phyloP scores from a whole-genome alignment of 2,113 vertebrate species.

The Indri indri region DNA sequence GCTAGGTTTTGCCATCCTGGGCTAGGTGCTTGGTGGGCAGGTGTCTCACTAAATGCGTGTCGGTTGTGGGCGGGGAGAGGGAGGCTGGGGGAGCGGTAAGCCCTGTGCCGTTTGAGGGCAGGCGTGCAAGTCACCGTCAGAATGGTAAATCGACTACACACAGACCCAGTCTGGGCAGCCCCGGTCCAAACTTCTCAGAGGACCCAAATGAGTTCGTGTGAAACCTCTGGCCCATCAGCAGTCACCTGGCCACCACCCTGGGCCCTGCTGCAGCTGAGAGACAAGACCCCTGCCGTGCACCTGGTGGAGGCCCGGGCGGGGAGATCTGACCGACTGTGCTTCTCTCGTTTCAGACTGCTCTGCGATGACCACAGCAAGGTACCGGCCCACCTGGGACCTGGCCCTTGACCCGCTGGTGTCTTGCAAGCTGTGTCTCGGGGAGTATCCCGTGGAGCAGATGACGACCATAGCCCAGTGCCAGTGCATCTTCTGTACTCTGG shows the following conservation, averaged over 20 bases:
- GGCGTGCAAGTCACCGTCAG: neutral
- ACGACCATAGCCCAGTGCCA: constrained; percentile 98
- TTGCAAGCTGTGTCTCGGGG: constrained; percentile 98
- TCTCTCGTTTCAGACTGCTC: constrained; percentile 84
- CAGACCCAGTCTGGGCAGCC: neutral
- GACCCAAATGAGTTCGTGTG: fast-evolving
- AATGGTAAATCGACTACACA: neutral
- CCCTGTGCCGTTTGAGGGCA: neutral
- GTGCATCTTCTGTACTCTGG: constrained; percentile 99
- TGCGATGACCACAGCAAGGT: constrained; percentile 96
- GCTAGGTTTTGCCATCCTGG: neutral
- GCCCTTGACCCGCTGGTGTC: constrained; percentile 97
- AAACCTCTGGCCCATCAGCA: fast-evolving
- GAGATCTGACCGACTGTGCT: neutral
- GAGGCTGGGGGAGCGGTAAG: fast-evolving
- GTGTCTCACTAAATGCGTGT: fast-evolving
- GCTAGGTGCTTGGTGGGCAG: neutral
- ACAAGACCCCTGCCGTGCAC: fast-evolving
- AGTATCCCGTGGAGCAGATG: constrained; percentile 98
- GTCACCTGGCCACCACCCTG: fast-evolving
- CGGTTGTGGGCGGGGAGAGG: too few relatives aligned
- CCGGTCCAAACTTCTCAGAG: neutral
- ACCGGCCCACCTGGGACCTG: constrained; percentile 97
- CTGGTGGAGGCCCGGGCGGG: fast-evolving
- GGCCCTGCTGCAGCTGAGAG: fast-evolving